Conservation (phyloP, 2,888 invertebrate species). For the Parnassius mnemosyne region DNA sequence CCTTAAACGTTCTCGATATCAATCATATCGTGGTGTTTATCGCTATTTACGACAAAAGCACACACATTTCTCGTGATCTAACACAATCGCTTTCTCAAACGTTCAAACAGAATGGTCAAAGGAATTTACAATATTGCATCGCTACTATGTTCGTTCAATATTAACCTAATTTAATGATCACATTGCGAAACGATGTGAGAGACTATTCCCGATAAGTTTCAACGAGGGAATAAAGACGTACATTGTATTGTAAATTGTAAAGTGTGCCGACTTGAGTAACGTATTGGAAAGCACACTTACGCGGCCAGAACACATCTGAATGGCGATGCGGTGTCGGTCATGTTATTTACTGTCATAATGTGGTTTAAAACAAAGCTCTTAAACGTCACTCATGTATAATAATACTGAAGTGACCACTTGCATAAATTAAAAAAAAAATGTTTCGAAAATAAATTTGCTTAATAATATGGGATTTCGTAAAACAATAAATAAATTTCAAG, state of each 20-base stretch:
- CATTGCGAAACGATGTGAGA: not conserved
- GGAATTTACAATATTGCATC: not conserved
- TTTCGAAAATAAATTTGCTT: too few species aligned
- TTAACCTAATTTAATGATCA: not conserved
- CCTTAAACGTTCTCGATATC: slow-evolving; percentile 47
- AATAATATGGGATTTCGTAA: too few species aligned
- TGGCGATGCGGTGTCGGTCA: slow-evolving; percentile 5
- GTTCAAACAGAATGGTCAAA: slow-evolving; percentile 32
- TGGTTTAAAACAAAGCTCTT: slow-evolving; percentile 14
- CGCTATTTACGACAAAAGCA: slow-evolving; percentile 49
- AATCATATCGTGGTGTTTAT: slow-evolving; percentile 47
- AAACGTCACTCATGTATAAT: slow-evolving; percentile 7
- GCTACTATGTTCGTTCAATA: not conserved
- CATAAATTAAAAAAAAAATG: too few species aligned
- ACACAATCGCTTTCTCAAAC: slow-evolving; percentile 52
- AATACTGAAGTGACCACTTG: not conserved
- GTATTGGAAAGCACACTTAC: slow-evolving; percentile 22
- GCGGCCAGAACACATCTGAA: slow-evolving; percentile 14
- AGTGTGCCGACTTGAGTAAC: slow-evolving; percentile 22
- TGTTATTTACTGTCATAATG: slow-evolving; percentile 3
- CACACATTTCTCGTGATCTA: slow-evolving; percentile 52
- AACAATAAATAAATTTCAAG: too few species aligned
- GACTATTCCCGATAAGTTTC: slow-evolving; percentile 1
- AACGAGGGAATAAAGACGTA: slow-evolving; percentile 5
- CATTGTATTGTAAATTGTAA: slow-evolving; percentile 18